Evolutionary conservation across 92 coral and sea anemone species (phyloP).

Genomic region (Phymanthus crucifer): DNA sequence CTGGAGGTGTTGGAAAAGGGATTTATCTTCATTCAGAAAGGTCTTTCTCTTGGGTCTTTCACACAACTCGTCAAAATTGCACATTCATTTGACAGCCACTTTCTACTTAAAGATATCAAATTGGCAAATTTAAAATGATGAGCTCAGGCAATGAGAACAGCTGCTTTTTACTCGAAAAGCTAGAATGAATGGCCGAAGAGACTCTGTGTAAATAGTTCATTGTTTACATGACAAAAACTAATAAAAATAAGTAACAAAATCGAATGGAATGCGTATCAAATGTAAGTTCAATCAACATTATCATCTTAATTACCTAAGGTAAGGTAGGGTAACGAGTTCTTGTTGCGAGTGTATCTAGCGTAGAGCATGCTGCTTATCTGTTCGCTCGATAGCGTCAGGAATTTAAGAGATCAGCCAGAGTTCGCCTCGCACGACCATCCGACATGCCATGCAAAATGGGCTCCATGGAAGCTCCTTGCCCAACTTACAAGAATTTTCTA

Average conservation of each 20-base stretch:
- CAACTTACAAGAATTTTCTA: neutral
- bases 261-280: constrained; percentile 39
- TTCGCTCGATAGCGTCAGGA: constrained; percentile 34
- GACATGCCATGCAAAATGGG: constrained; percentile 18
- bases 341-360: constrained; percentile 10
- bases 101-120: constrained; percentile 30
- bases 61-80: constrained; percentile 15
- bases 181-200: constrained; percentile 29
- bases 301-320: constrained; percentile 8
- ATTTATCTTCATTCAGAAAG: neutral
- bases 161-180: constrained; percentile 9
- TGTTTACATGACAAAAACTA: constrained; percentile 45
- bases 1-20: constrained; percentile 1
- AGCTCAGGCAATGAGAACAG: constrained; percentile 20
- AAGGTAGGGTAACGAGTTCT: constrained; percentile 4
- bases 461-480: neutral
- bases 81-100: constrained; percentile 15
- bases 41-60: neutral
- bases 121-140: constrained; percentile 29
- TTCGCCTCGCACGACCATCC: constrained; percentile 18
- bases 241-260: constrained; percentile 41
- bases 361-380: constrained; percentile 33
- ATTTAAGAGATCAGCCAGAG: constrained; percentile 40
- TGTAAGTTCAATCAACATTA: constrained; percentile 36
- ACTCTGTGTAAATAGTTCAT: constrained; percentile 39